phyloP scores from a whole-genome alignment of 2,888 invertebrate species.

The Drosophila percnosoma region DNA sequence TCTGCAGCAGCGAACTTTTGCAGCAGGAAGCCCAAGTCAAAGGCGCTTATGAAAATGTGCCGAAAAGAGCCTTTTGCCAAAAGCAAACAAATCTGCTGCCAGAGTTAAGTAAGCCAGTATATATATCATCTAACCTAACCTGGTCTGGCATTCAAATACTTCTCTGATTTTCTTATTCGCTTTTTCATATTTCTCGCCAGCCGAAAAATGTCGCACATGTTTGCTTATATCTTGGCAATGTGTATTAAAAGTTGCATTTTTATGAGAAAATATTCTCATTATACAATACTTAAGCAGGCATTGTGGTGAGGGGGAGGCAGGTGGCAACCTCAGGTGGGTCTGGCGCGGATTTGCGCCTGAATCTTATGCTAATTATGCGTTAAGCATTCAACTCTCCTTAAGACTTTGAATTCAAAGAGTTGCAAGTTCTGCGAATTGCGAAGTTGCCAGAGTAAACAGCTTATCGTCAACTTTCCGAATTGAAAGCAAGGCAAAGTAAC shows the following conservation, averaged over 20 bases:
- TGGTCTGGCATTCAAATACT: constrained; percentile 5
- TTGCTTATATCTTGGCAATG: constrained; percentile 7
- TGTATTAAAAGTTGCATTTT: constrained; percentile 33
- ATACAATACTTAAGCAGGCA: constrained; percentile 7
- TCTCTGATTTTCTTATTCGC: not conserved
- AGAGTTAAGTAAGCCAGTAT: constrained; percentile 33
- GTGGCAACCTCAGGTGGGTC: constrained; percentile 4
- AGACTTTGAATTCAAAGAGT: constrained; percentile 55
- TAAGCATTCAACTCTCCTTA: constrained; percentile 67
- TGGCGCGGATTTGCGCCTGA: constrained; percentile 59
- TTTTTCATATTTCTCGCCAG: not conserved
- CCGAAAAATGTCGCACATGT: constrained; percentile 12
- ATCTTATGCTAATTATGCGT: constrained; percentile 75
- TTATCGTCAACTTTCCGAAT: constrained; percentile 46
- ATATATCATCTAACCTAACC: constrained; percentile 14
- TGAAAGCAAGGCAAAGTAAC: constrained; percentile 17
- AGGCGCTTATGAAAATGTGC: constrained; percentile 56
- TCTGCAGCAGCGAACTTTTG: constrained; percentile 33
- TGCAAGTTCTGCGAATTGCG: constrained; percentile 14
- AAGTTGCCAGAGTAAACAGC: constrained; percentile 43
- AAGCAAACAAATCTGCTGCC: constrained; percentile 55
- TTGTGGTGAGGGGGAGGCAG: not conserved
- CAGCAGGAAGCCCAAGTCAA: constrained; percentile 42
- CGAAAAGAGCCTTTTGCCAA: constrained; percentile 20
- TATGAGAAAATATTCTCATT: constrained; percentile 25